phyloP scores from a whole-genome alignment of 2,113 vertebrate species.

The Agapornis roseicollis region DNA sequence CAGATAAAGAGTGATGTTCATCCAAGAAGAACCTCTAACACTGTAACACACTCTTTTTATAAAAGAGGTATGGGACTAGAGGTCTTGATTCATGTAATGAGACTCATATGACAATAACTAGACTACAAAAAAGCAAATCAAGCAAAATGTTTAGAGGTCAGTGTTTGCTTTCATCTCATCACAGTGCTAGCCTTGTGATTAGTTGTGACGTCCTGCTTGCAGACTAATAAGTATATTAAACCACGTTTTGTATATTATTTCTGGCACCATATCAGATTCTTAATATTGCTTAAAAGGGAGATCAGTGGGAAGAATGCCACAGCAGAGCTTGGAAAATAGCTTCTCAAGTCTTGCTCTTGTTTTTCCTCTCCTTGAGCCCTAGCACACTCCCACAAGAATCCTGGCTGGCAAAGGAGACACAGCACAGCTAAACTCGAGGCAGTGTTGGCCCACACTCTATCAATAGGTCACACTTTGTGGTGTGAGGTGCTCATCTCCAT shows the following conservation, averaged over 20 bases:
- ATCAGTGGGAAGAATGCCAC: background rate
- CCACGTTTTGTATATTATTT: background rate
- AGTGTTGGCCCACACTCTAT: fast-evolving
- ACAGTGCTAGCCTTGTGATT: background rate
- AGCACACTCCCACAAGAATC: fast-evolving
- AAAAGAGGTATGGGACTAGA: background rate
- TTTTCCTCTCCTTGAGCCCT: background rate
- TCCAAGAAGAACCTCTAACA: background rate
- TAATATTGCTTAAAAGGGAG: background rate
- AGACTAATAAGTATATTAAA: background rate
- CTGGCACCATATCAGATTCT: background rate
- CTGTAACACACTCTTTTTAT: background rate
- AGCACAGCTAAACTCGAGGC: fast-evolving
- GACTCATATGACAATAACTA: background rate
- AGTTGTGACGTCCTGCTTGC: background rate
- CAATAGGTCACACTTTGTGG: background rate
- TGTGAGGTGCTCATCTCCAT: background rate
- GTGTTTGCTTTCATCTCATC: background rate
- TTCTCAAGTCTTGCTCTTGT: background rate
- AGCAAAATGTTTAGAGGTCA: background rate
- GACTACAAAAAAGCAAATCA: background rate
- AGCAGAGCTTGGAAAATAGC: background rate
- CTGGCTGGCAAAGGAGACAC: background rate
- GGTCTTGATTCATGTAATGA: background rate
- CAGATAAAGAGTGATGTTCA: background rate